Evolutionary conservation across 2,797 vertebrate genomes (phyloP).

Genomic region (Syncerus caffer): DNA sequence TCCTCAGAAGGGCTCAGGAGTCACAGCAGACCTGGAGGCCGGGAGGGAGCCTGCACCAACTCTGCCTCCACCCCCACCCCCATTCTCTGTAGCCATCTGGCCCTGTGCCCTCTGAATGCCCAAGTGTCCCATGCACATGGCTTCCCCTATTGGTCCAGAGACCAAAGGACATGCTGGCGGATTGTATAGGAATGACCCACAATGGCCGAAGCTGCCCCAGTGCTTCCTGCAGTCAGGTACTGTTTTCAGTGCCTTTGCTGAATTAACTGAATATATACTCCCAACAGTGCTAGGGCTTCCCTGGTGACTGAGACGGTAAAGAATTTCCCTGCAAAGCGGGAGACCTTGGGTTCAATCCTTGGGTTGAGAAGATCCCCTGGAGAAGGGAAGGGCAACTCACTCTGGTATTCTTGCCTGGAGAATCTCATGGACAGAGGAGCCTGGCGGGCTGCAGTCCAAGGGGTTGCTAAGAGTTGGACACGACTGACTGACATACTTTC

Average conservation of each 20-base stretch:
- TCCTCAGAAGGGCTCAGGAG: not conserved
- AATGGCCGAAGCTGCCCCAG: not conserved
- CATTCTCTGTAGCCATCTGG: not conserved
- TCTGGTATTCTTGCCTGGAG: not conserved
- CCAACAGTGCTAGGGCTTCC: not conserved
- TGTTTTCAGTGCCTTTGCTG: not conserved
- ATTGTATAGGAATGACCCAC: not conserved
- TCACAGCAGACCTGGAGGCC: not conserved
- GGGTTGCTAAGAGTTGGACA: not conserved
- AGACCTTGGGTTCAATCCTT: not conserved
- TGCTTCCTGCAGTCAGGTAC: not conserved
- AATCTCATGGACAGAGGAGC: not conserved
- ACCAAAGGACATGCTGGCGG: not conserved
- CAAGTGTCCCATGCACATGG: not conserved
- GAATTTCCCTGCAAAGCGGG: not conserved
- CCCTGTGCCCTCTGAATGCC: not conserved
- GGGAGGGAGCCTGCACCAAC: not conserved
- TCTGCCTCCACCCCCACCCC: not conserved
- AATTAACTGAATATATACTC: not conserved
- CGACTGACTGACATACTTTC: not conserved
- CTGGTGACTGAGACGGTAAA: not conserved
- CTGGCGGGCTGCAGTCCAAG: not conserved
- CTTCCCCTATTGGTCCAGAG: not conserved
- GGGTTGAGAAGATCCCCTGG: not conserved
- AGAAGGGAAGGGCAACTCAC: not conserved